These are phyloP conservation scores for Lepus townsendii DNA, from an alignment of 2,797 vertebrate species.

Conservation along the genomic window DNA sequence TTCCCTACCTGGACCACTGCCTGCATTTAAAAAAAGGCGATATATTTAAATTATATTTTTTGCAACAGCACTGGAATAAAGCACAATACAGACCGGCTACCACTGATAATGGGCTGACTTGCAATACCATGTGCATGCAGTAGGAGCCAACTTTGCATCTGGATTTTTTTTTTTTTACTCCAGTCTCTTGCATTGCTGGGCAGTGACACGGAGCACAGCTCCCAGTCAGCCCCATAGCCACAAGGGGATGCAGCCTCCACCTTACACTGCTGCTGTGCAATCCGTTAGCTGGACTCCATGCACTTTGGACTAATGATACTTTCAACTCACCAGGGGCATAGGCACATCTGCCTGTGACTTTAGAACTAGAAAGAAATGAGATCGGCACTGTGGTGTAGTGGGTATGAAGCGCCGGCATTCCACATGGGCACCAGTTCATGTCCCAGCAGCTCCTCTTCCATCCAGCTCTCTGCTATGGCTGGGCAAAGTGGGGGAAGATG, in stretches of 20 bases:
- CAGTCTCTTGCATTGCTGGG: too few species aligned
- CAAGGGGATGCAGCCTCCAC: not conserved
- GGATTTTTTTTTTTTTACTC: not conserved
- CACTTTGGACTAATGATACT: too few species aligned
- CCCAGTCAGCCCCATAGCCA: too few species aligned
- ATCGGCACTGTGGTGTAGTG: too few species aligned
- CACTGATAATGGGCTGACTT: not conserved
- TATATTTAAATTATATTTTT: slow-evolving; percentile 28
- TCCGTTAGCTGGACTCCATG: not conserved
- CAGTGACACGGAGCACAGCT: not conserved
- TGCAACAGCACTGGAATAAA: not conserved
- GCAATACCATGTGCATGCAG: not conserved
- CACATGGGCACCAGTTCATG: too few species aligned
- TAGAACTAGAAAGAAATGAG: not conserved
- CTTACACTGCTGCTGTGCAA: too few species aligned
- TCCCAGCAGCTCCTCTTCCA: too few species aligned
- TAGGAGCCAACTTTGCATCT: not conserved
- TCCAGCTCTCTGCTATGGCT: too few species aligned
- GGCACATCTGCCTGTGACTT: not conserved
- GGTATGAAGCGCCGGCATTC: too few species aligned
- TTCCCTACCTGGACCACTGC: not conserved
- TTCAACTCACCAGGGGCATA: not conserved
- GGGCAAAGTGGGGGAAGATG: too few species aligned
- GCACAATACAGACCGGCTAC: not conserved
- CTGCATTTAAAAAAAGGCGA: not conserved